Conservation (phyloP, 2,888 invertebrate species). For the Rambutsinella grinnellia region DNA sequence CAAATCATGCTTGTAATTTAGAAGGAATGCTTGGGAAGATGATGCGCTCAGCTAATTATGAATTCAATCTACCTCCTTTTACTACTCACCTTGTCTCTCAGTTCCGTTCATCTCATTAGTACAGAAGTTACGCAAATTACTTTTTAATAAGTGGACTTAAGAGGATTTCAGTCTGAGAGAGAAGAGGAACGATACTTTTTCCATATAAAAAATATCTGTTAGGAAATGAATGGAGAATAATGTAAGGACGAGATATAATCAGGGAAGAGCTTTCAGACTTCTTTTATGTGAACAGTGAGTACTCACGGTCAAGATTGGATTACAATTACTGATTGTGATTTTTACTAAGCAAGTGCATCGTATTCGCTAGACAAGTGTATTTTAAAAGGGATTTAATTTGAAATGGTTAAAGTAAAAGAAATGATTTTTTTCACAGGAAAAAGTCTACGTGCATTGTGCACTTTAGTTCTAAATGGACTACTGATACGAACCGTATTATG, state of each 20-base stretch:
- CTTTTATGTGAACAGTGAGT: conserved; percentile 1
- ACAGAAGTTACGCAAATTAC: too few species aligned
- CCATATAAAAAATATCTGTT: too few species aligned
- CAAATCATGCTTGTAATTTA: too few species aligned
- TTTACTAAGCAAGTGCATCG: neutral
- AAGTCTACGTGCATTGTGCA: neutral
- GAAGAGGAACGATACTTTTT: too few species aligned
- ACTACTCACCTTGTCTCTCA: neutral
- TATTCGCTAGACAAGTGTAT: conserved; percentile 5
- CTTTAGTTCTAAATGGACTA: neutral
- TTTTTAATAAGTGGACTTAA: too few species aligned
- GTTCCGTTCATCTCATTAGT: conserved; percentile 9
- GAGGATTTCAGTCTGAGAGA: too few species aligned
- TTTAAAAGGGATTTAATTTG: conserved; percentile 28
- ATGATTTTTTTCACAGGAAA: neutral
- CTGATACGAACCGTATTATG: neutral
- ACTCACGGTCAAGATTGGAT: conserved; percentile 18
- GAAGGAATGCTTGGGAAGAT: neutral
- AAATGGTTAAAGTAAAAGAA: conserved; percentile 8
- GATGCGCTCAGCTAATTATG: neutral
- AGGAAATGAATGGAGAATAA: neutral
- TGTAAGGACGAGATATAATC: neutral
- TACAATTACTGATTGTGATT: neutral
- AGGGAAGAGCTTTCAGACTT: neutral
- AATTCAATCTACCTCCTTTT: conserved; percentile 26